These are phyloP conservation scores for Trypoxylon attenuatum DNA, from an alignment of 2,888 invertebrate species.

Conservation along the genomic window DNA sequence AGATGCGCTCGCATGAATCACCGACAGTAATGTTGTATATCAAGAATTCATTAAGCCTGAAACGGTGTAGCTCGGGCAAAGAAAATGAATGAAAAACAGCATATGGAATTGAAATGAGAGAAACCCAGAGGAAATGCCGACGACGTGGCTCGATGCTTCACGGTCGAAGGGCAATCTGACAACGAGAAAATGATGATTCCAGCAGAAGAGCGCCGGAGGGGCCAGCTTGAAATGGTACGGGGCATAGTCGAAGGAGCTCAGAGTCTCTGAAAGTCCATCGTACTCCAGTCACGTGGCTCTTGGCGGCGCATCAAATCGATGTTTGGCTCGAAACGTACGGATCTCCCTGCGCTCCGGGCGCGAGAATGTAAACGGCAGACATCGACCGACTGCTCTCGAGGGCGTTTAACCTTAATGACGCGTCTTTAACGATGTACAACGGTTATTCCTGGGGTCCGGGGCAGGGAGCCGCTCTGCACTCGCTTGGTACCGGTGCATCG, in stretches of 20 bases:
- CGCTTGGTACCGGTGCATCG: conserved; percentile 62
- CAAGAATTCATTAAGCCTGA: not conserved
- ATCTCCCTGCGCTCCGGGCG: conserved; percentile 38
- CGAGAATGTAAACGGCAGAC: conserved; percentile 53
- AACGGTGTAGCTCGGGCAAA: not conserved
- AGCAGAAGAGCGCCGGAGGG: conserved; percentile 33
- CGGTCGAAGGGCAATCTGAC: conserved; percentile 9
- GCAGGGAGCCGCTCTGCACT: conserved; percentile 38
- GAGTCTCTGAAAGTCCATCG: conserved; percentile 12
- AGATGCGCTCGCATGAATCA: not conserved
- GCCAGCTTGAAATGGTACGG: conserved; percentile 36
- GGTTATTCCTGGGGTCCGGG: conserved; percentile 52
- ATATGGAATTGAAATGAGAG: conserved; percentile 2
- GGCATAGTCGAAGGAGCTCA: conserved; percentile 16
- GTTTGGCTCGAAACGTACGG: conserved; percentile 45
- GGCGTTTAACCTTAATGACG: conserved; percentile 73
- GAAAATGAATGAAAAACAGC: conserved; percentile 3
- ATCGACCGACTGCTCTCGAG: conserved; percentile 54
- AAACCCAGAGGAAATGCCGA: conserved; percentile 2
- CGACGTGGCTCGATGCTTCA: not conserved
- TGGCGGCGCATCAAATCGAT: conserved; percentile 52
- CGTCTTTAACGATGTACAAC: conserved; percentile 72
- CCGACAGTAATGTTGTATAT: no score
- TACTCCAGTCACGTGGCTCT: conserved; percentile 22
- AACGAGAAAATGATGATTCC: conserved; percentile 42